phyloP scores from a whole-genome alignment of 2,888 invertebrate species.

The Boloria selene region DNA sequence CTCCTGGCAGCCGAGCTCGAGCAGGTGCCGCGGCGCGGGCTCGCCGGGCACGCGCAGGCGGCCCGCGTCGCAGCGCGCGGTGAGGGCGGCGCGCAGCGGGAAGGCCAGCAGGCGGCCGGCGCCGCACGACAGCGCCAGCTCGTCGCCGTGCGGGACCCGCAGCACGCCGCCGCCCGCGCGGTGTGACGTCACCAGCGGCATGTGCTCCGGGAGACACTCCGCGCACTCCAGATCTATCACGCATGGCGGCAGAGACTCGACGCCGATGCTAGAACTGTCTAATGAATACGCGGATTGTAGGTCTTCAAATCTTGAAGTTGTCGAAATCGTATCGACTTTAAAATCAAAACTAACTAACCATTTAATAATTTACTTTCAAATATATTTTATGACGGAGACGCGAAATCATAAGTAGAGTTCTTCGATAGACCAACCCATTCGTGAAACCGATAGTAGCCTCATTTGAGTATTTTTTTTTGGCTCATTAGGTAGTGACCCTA shows the following conservation, averaged over 20 bases:
- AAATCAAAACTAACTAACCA: too few species aligned
- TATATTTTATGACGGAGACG: too few species aligned
- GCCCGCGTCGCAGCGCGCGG: conserved; percentile 60
- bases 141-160: conserved; percentile 52
- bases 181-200: conserved; percentile 70
- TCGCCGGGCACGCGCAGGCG: conserved; percentile 57
- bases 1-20: conserved; percentile 75
- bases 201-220: conserved; percentile 74
- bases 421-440: too few species aligned
- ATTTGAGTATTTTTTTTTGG: too few species aligned
- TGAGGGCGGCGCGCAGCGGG: conserved; percentile 54
- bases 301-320: too few species aligned
- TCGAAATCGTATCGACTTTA: too few species aligned
- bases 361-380: too few species aligned
- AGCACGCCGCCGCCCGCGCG: conserved; percentile 51
- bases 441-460: too few species aligned
- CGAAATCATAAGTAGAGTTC: too few species aligned
- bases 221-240: conserved; percentile 66
- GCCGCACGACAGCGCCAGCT: conserved; percentile 62
- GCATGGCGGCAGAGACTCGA: conserved; percentile 48
- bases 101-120: conserved; percentile 61
- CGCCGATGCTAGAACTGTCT: not conserved
- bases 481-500: too few species aligned
- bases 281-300: not conserved
- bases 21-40: conserved; percentile 52